Evolutionary conservation across 2,888 invertebrate species (phyloP).

Genomic region (Machimus atricapillus): DNA sequence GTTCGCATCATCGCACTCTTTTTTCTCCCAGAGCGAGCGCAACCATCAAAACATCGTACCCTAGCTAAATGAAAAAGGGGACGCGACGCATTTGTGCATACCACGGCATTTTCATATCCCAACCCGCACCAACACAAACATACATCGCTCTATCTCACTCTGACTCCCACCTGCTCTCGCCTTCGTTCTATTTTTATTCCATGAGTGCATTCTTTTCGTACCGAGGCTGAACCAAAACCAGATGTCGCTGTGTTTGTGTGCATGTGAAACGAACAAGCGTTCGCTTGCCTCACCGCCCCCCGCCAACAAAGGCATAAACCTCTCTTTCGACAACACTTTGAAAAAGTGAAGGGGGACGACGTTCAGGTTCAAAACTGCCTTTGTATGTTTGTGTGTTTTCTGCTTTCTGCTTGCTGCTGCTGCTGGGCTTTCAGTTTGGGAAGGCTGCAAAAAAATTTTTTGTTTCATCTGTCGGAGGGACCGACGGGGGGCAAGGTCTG

Average conservation of each 20-base stretch:
- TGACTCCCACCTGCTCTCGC: neutral
- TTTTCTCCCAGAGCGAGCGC: neutral
- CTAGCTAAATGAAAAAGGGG: conserved; percentile 43
- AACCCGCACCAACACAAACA: neutral
- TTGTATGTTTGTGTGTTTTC: neutral
- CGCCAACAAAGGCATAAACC: neutral
- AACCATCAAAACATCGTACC: neutral
- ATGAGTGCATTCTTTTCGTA: neutral
- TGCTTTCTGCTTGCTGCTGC: neutral
- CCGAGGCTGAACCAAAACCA: neutral
- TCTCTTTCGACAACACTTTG: neutral
- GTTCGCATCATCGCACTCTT: neutral
- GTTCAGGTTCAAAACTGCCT: neutral
- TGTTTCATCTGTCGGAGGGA: neutral
- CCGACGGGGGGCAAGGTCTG: conserved; percentile 26
- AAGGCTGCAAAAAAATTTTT: neutral
- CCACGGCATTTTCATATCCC: neutral
- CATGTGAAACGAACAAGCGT: neutral
- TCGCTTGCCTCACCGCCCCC: neutral
- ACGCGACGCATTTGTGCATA: conserved; percentile 40
- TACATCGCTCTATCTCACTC: neutral
- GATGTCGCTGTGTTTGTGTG: neutral
- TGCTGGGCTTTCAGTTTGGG: neutral
- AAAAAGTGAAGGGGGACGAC: neutral
- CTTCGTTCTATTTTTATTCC: conserved; percentile 2